Evolutionary conservation across 2,888 invertebrate genomes (phyloP).

Genomic region (Isotomurus palustris): DNA sequence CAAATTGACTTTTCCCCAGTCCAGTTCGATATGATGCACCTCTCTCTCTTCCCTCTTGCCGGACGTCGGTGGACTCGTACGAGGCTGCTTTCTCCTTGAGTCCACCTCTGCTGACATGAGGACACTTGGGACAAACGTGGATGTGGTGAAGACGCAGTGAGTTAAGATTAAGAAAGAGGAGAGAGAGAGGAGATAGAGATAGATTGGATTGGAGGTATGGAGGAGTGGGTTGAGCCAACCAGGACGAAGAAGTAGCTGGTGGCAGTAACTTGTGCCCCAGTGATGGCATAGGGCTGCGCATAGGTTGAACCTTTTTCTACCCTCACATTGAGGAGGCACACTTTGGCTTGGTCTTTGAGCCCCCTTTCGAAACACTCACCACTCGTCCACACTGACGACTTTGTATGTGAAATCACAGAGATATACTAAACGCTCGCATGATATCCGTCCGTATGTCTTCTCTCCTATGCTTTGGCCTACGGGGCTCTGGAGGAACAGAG

Average conservation of each 20-base stretch:
- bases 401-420: neutral
- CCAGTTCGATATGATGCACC: too few species aligned
- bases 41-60: too few species aligned
- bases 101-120: too few species aligned
- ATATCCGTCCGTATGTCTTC: neutral
- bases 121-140: too few species aligned
- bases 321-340: slow-evolving; percentile 27
- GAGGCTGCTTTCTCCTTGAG: too few species aligned
- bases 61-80: too few species aligned
- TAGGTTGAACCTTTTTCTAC: slow-evolving; percentile 43
- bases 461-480: slow-evolving; percentile 40
- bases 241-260: slow-evolving; percentile 36
- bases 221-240: slow-evolving; percentile 36
- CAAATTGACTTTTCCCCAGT: neutral
- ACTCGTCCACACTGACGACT: slow-evolving; percentile 11
- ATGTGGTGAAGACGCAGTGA: too few species aligned
- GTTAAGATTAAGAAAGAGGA: slow-evolving; percentile 1
- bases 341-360: slow-evolving; percentile 25
- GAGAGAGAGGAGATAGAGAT: slow-evolving; percentile 2
- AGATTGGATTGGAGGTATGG: slow-evolving; percentile 13
- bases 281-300: slow-evolving; percentile 44
- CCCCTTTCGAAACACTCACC: slow-evolving; percentile 20
- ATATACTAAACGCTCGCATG: too few species aligned
- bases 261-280: slow-evolving; percentile 37
- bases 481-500: slow-evolving; percentile 40